Percentiles rank a stretch among this genome's conserved stretches.
These are phyloP conservation scores for Coregonus suidteri DNA, from an alignment of 2,797 vertebrate genomes.

Conservation along the genomic window DNA sequence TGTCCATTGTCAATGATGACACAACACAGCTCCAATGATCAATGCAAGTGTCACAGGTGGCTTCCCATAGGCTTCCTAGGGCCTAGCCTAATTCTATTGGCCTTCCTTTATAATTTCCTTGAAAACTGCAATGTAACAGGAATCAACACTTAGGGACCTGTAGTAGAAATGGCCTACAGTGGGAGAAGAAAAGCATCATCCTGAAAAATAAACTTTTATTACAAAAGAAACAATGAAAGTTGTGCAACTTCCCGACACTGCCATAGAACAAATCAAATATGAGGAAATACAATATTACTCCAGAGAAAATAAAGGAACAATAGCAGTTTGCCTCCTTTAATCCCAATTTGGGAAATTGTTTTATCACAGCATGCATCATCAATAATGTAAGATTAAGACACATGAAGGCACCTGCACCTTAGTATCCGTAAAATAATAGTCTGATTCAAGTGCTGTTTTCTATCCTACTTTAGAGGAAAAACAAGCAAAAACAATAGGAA, in stretches of 20 bases:
- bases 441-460: no score
- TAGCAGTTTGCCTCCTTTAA: neutral
- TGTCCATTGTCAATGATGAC: neutral
- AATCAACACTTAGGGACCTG: neutral
- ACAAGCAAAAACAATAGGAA: no score
- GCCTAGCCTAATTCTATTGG: neutral
- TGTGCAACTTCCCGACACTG: neutral
- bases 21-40: constrained; percentile 19
- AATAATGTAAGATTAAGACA: no score
- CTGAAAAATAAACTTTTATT: neutral
- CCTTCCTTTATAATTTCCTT: neutral
- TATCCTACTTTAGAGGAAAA: no score
- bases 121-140: neutral
- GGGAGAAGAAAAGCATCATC: neutral
- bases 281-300: neutral
- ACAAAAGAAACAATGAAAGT: neutral
- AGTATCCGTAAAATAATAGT: no score
- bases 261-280: neutral
- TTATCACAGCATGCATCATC: no score
- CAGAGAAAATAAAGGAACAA: neutral
- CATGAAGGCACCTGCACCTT: no score
- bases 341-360: no score
- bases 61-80: neutral
- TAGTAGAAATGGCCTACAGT: neutral
- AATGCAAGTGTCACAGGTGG: constrained; percentile 11